phyloP scores from a whole-genome alignment of 1,140 invertebrate genomes.

The Pseudachorutes palmiensis region DNA sequence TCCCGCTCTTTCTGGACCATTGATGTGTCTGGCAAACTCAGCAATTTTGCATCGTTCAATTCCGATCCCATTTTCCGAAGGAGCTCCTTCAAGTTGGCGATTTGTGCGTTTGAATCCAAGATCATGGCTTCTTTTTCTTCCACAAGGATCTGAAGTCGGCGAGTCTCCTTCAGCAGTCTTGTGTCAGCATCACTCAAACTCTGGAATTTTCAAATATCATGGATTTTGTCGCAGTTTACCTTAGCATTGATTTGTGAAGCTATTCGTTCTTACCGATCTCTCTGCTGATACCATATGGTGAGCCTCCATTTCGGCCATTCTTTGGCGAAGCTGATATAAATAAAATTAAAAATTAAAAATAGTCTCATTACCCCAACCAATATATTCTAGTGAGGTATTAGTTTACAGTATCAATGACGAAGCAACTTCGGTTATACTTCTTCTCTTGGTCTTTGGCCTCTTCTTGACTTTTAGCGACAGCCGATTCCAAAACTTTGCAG shows the following conservation, averaged over 20 bases:
- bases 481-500: background rate
- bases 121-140: conserved; percentile 15
- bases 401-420: conserved; percentile 4
- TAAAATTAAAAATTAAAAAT: no score
- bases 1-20: background rate
- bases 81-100: background rate
- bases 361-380: no score
- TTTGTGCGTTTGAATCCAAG: background rate
- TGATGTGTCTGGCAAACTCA: background rate
- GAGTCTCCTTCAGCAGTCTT: background rate
- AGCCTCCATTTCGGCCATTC: no score
- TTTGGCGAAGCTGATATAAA: no score
- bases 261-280: no score
- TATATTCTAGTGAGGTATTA: no score
- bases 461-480: background rate
- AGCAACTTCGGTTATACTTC: background rate
- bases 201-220: no score
- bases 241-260: no score
- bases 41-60: background rate
- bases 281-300: no score
- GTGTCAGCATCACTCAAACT: background rate
- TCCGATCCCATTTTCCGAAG: conserved; percentile 8
- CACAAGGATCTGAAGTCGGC: background rate
- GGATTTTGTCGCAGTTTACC: no score
- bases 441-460: background rate